Percentiles rank a stretch among this genome's conserved stretches.
phyloP scores from a whole-genome alignment of 2,797 vertebrate genomes.

The Oreochromis grahami region DNA sequence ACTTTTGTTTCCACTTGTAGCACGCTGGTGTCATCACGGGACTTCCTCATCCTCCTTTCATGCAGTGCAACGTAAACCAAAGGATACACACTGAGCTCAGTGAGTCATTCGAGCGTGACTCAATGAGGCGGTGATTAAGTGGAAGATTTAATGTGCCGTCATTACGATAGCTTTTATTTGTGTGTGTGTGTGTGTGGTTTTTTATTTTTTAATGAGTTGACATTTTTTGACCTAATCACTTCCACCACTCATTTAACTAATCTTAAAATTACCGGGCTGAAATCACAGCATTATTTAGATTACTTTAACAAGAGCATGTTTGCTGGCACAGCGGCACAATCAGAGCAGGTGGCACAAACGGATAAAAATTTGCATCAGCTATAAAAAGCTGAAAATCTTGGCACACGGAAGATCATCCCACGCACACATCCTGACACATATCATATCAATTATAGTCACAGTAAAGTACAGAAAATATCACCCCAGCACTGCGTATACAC shows the following conservation, averaged over 20 bases:
- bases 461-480: constrained; percentile 25
- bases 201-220: background rate
- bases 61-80: background rate
- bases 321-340: background rate
- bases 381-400: constrained; percentile 40
- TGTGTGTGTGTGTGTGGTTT: background rate
- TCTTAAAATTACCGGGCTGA: background rate
- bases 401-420: constrained; percentile 20
- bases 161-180: background rate
- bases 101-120: background rate
- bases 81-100: background rate
- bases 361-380: constrained; percentile 49
- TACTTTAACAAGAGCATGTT: background rate
- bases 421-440: background rate
- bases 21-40: background rate
- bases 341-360: constrained; percentile 27
- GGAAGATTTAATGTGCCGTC: background rate
- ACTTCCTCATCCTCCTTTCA: constrained; percentile 5
- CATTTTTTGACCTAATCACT: background rate
- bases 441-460: constrained; percentile 18
- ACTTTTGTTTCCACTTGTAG: background rate
- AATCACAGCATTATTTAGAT: background rate
- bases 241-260: background rate
- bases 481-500: background rate
- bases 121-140: background rate